Percentiles rank a stretch among this genome's conserved stretches.
Conservation (phyloP, 2,888 invertebrate species). For the Lumbricus terrestris region DNA sequence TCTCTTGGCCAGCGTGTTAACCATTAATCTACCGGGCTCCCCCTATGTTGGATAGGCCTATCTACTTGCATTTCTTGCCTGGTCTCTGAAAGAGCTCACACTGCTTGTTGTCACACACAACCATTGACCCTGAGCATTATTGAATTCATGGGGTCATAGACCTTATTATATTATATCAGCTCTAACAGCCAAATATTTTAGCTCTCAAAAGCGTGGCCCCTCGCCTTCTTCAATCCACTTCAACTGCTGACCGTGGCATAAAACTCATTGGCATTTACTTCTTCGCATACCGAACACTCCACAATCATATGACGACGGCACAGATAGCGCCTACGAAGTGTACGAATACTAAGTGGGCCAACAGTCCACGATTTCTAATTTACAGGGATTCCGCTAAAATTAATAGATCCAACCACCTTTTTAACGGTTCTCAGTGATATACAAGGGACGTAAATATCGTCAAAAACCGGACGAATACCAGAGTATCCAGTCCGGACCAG, state of each 20-base stretch:
- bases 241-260: background rate
- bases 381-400: background rate
- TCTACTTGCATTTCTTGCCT: no score
- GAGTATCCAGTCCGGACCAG: background rate
- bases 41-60: no score
- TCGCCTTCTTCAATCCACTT: background rate
- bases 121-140: no score
- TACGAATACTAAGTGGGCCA: background rate
- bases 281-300: background rate
- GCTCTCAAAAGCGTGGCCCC: background rate
- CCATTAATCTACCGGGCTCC: no score
- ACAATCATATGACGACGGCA: background rate
- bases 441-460: background rate
- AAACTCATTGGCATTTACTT: background rate
- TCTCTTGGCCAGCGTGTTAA: no score
- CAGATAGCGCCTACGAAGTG: no score
- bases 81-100: no score
- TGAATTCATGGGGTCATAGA: no score
- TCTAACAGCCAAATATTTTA: background rate
- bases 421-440: background rate
- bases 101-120: no score
- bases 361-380: background rate
- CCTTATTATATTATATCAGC: no score
- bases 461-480: background rate
- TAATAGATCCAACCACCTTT: background rate